Base-by-base conservation (phyloP, 2,797 vertebrate species). In the Premnoplex brunnescens region DNA sequence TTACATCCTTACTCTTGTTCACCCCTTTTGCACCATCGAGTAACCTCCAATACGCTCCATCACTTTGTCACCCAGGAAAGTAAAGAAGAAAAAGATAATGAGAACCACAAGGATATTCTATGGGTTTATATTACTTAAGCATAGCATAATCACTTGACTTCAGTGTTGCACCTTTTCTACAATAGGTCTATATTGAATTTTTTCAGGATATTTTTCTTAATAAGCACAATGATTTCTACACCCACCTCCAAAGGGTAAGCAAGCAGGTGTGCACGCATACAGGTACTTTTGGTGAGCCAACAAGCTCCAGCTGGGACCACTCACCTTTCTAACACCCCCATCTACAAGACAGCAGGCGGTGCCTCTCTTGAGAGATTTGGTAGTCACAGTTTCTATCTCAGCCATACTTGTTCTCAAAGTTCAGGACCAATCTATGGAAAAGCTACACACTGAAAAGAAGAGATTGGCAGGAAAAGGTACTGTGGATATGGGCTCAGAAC, bases 311-410 rank as follows among this genome's bases (percentile, higher is more conserved):
- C 49, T 92, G 91, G 43, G 37, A 66, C 41, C 52, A 34, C 24
- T 91, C 28, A 22, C 14, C 30, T 79, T n/a, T 18, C 11, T 19
- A 26, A 8, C 15, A 66, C 10, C 21, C 34, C 34, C 46, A 75
- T 41, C 30, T 81, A n/a, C 14, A 84, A 74, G 28, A 14, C 22
- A 68, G n/a, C 17, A 84, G 30, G 18, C 27, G 9, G 7, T 13
- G 24, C 0, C 0, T 1, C 2, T 48, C 1, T 2, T 30, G 6
- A 23, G 54, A 15, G 10, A 1, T 12, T 73, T 30, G 1, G 4
- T 7, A 27, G n/a, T 10, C 0, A 0, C 8, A 37, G 12, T 48
- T 76, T 56, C 6, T 63, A 0, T 20, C 5, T 54, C 1, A 8
- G 0, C 2, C 48, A 2, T 12, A 2, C 6, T 55, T 22, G 6